Conservation (phyloP, 30 jellyfish, hydroid and myxozoan genomes). For the Aurelia aurita complex sp. Pacific region DNA sequence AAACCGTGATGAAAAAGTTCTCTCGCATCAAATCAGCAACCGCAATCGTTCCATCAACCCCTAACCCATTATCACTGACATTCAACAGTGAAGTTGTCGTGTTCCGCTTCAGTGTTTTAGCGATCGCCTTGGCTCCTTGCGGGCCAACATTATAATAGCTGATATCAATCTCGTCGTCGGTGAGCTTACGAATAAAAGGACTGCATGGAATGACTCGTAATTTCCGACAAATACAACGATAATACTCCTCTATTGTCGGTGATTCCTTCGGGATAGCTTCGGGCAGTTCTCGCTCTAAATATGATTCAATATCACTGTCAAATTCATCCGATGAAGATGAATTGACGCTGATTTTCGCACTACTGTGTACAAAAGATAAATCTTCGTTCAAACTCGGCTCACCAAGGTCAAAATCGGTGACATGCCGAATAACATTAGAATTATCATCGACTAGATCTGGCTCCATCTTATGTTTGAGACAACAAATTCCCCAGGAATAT, state of each 20-base stretch:
- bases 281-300: conserved; percentile 42
- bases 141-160: conserved; percentile 70
- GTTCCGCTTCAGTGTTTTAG: conserved; percentile 28
- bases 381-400: not conserved
- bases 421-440: too few species aligned
- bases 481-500: too few species aligned
- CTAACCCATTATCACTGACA: conserved; percentile 65
- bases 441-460: too few species aligned
- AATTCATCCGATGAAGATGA: not conserved
- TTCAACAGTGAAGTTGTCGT: conserved; percentile 47
- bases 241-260: conserved; percentile 25
- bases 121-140: conserved; percentile 61
- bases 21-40: conserved; percentile 49
- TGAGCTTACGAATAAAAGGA: conserved; percentile 37
- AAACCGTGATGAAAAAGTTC: conserved; percentile 39
- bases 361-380: too few species aligned
- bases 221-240: conserved; percentile 22
- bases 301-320: conserved; percentile 41
- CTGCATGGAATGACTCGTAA: conserved; percentile 47
- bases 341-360: too few species aligned
- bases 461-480: too few species aligned
- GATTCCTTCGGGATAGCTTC: not conserved
- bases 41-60: conserved; percentile 55
- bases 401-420: too few species aligned
- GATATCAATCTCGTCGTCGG: conserved; percentile 56